Evolutionary conservation across 2,888 invertebrate species (phyloP).

Genomic region (Drosophila limbata): DNA sequence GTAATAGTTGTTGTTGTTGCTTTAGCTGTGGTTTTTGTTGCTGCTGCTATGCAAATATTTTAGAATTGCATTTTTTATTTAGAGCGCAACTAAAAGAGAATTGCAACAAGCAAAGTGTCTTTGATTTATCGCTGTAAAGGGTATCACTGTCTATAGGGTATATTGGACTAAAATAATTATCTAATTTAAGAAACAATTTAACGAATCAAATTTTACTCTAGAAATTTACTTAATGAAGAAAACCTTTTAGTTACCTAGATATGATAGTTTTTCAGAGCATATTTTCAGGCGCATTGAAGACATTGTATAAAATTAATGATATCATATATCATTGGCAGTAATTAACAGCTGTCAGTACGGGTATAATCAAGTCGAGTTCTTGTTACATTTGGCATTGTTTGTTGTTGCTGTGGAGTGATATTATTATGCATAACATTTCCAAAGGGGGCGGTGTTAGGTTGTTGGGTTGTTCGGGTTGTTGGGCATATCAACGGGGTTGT

Average conservation of each 20-base stretch:
- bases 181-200: neutral
- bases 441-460: slow-evolving; percentile 6
- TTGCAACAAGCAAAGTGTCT: slow-evolving; percentile 41
- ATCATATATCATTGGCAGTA: slow-evolving; percentile 1
- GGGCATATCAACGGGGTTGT: slow-evolving; percentile 49
- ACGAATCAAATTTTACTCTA: neutral
- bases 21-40: slow-evolving; percentile 24
- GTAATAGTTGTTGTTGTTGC: too few relatives aligned
- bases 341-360: slow-evolving; percentile 11
- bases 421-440: slow-evolving; percentile 48
- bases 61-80: slow-evolving; percentile 70
- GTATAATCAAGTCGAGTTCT: slow-evolving; percentile 32
- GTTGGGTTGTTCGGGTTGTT: slow-evolving; percentile 12
- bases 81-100: slow-evolving; percentile 67
- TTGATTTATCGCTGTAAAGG: slow-evolving; percentile 7
- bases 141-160: slow-evolving; percentile 7
- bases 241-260: neutral
- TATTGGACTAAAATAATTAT: neutral
- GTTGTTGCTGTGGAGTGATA: slow-evolving; percentile 16
- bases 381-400: slow-evolving; percentile 11
- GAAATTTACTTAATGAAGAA: neutral
- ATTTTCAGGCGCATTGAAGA: slow-evolving; percentile 6
- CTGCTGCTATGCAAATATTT: slow-evolving; percentile 57
- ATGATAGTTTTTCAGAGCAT: neutral
- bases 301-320: neutral